Base-by-base conservation (phyloP, 2,113 vertebrate species). In the Mastomys coucha region DNA sequence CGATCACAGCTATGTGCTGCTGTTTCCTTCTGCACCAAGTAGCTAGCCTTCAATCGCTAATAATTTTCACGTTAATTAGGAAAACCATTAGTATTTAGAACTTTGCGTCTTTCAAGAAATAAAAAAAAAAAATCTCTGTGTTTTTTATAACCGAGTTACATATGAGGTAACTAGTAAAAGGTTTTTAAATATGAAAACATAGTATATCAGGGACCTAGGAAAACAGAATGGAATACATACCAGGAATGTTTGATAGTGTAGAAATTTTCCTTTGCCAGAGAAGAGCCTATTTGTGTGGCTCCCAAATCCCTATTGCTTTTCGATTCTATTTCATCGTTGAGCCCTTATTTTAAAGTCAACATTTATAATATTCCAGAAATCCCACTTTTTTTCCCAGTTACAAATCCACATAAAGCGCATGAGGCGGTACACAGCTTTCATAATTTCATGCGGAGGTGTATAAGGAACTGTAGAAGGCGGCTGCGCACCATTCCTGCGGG, bases 1-100 rank as follows among this genome's bases (percentile, higher is more conserved):
- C 8, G n/a, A 28, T 58, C 1, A 0, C 26, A 42, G 88, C n/a
- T 3, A 13, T 45, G n/a, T 6, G 6, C 10, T 42, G 8, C 58
- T 26, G 28, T 22, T 11, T 94, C 36, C 45, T 49, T 53, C 42
- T 16, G 39, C 17, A 45, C 9, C 60, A 36, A 33, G 39, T 7
- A 33, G 28, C 19, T 7, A 33, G 28, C 19, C 3, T 33, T 49
- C 28, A 33, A 26, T 11, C 5, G 31, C 19, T 63, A 56, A 20
- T 36, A 31, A 90, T 65, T 84, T 91, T 58, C 92, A 60, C 19
- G 28, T 49, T 22, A 60, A 53, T 33, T 14, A 20, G 45, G 26
- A 88, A 92, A 92, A 93, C 26, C 26, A 75, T 56, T 77, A 94
- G 42, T 5, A 82, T 22, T 56, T 19, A 76, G 70, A 88, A 69